These are phyloP conservation scores for Pontoporia blainvillei DNA, from an alignment of 2,113 vertebrate genomes.

Conservation along the genomic window DNA sequence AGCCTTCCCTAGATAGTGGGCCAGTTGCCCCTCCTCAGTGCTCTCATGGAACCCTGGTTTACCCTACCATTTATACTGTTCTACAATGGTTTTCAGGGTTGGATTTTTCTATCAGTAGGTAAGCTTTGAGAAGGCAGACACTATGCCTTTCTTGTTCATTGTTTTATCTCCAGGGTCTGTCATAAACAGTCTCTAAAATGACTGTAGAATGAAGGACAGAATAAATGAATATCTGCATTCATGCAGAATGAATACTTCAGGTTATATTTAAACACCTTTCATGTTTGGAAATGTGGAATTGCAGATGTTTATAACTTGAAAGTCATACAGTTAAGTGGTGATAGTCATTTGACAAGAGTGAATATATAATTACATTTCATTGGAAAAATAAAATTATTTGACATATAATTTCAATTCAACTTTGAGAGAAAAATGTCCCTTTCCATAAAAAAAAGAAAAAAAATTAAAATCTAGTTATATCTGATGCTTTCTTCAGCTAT, in stretches of 20 bases:
- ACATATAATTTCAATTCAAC: neutral
- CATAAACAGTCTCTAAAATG: neutral
- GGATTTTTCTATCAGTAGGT: neutral
- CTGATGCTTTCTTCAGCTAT: neutral
- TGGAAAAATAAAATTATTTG: neutral
- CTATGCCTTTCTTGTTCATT: neutral
- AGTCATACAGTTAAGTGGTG: neutral
- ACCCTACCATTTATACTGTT: neutral
- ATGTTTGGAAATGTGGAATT: neutral
- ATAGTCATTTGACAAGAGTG: neutral
- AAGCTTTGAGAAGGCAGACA: neutral
- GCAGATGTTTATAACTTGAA: neutral
- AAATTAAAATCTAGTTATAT: neutral
- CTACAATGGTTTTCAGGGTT: neutral
- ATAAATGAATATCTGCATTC: neutral
- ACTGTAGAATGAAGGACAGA: neutral
- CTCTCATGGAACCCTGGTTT: rapidly evolving
- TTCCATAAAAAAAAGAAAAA: neutral
- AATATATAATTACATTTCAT: neutral
- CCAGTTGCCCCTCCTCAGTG: rapidly evolving
- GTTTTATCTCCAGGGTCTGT: neutral
- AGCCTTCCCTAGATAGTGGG: neutral
- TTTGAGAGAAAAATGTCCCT: neutral
- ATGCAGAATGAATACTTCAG: neutral
- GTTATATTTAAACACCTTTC: neutral